Conservation (phyloP, 2,888 invertebrate species). For the Mesochorus sp. region DNA sequence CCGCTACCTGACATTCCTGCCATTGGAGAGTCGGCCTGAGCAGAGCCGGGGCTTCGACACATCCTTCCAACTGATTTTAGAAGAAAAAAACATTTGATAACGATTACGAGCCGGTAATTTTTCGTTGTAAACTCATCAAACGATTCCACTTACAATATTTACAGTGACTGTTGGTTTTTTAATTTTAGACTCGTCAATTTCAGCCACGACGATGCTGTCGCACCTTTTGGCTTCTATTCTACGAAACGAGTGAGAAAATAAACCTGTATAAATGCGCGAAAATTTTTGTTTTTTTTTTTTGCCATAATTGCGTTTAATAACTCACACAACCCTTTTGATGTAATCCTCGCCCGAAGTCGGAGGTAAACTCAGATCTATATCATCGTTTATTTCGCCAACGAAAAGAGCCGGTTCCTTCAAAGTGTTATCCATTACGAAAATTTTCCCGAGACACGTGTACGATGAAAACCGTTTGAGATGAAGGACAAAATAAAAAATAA, state of each 20-base stretch:
- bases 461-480: too few species aligned
- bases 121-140: not conserved
- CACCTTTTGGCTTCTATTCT: constrained; percentile 78
- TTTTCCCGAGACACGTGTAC: too few species aligned
- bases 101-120: not conserved
- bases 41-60: constrained; percentile 81
- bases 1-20: constrained; percentile 87
- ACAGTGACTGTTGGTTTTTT: constrained; percentile 70
- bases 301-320: constrained; percentile 27
- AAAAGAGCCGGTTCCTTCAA: constrained; percentile 73
- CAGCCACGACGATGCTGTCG: constrained; percentile 75
- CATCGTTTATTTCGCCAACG: constrained; percentile 71
- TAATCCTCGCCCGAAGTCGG: constrained; percentile 79
- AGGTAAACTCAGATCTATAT: constrained; percentile 73
- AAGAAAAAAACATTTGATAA: constrained; percentile 17
- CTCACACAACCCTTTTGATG: constrained; percentile 79
- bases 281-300: not conserved
- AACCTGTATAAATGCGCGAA: constrained; percentile 9
- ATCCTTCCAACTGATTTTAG: constrained; percentile 82
- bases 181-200: constrained; percentile 69
- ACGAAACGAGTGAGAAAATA: constrained; percentile 23
- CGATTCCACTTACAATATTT: constrained; percentile 68
- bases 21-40: constrained; percentile 84
- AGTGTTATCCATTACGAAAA: constrained; percentile 70
- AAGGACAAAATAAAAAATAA: too few species aligned